Evolutionary conservation across 2,888 invertebrate genomes (phyloP).

Genomic region (Diarsia brunnea): DNA sequence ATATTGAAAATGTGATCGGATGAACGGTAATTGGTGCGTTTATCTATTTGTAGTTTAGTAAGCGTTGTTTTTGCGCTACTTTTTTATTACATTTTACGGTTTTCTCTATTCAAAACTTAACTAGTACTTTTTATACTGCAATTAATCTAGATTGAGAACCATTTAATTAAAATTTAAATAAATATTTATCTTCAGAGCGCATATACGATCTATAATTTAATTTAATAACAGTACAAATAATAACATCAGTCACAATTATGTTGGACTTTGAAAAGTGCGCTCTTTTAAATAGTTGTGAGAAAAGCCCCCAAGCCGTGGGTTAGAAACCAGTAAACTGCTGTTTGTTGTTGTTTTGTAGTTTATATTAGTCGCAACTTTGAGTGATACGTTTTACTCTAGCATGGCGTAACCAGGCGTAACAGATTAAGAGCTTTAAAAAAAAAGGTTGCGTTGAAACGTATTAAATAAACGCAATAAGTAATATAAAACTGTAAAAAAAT

Average conservation of each 20-base stretch:
- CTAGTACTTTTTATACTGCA: conserved; percentile 1
- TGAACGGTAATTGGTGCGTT: conserved; percentile 59
- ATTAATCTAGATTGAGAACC: conserved; percentile 2
- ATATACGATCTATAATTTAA: not conserved
- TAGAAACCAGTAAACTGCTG: not conserved
- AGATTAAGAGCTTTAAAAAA: not conserved
- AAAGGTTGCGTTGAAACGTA: not conserved
- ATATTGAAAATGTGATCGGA: conserved; percentile 71
- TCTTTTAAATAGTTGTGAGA: not conserved
- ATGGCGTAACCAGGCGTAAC: too few relatives aligned
- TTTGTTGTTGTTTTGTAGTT: conserved; percentile 8
- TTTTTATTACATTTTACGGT: not conserved
- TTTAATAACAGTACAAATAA: not conserved
- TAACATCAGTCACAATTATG: not conserved
- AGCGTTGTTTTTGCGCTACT: conserved; percentile 10
- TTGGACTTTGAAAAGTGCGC: not conserved
- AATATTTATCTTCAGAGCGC: not conserved
- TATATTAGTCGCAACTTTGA: not conserved
- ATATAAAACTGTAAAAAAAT: not conserved
- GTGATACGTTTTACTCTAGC: not conserved
- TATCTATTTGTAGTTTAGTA: conserved; percentile 50
- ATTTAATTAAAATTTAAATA: not conserved
- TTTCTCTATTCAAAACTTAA: not conserved
- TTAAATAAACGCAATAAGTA: not conserved
- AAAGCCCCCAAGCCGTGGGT: not conserved